Evolutionary conservation across 1,140 invertebrate genomes (phyloP).

Genomic region (Drosophila mojavensis): DNA sequence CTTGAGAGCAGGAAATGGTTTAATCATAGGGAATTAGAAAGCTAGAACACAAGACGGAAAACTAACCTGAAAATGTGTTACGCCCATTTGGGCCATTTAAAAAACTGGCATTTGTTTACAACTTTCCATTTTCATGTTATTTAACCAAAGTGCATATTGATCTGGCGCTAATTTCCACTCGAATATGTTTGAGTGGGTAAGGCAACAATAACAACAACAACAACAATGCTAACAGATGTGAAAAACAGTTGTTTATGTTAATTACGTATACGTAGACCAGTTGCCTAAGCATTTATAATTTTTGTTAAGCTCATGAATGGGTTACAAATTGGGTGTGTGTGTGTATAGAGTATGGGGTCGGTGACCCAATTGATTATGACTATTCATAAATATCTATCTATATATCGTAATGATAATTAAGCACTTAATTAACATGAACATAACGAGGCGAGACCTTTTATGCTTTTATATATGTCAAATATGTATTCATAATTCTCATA

Average conservation of each 20-base stretch:
- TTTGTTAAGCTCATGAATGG: conserved; percentile 16
- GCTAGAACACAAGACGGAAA: background rate
- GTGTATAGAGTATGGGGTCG: conserved; percentile 46
- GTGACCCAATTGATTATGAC: conserved; percentile 47
- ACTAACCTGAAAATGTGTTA: too few species aligned
- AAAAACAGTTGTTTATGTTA: conserved; percentile 74
- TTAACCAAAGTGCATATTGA: conserved; percentile 59
- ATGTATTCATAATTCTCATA: conserved; percentile 46
- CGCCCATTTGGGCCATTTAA: background rate
- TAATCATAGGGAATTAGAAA: background rate
- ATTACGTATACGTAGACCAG: conserved; percentile 52
- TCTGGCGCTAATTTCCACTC: conserved; percentile 67
- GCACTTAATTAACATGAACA: conserved; percentile 68
- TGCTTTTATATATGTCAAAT: conserved; percentile 14
- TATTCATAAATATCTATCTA: conserved; percentile 8
- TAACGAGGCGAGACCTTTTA: conserved; percentile 50
- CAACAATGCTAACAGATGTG: conserved; percentile 14
- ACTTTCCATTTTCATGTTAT: conserved; percentile 63
- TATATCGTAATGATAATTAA: conserved; percentile 45
- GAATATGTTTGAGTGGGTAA: conserved; percentile 38
- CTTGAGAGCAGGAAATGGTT: too few species aligned
- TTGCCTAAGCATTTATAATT: conserved; percentile 31
- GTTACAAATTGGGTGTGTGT: conserved; percentile 43
- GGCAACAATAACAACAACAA: conserved; percentile 43
- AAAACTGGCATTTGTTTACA: conserved; percentile 19